A percentile compares a stretch with the other conserved stretches of the same genome.
Evolutionary conservation across 2,888 invertebrate genomes (phyloP).

Genomic region (Parnassius smintheus): DNA sequence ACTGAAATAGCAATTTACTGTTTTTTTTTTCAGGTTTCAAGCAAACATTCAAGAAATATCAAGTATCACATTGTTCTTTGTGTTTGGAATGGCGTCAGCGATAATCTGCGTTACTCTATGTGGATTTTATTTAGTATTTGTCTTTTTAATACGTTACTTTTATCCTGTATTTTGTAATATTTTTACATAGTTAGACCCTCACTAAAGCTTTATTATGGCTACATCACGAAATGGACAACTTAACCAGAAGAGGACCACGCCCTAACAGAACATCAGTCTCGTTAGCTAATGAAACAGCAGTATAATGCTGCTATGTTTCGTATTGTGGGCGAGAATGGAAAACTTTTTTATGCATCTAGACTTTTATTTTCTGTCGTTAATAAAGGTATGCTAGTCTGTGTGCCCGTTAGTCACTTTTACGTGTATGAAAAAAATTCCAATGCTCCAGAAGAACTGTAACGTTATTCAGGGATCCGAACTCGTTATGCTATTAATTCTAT

Average conservation of each 20-base stretch:
- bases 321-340: not conserved
- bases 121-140: constrained; percentile 52
- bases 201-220: too few relatives aligned
- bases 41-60: constrained; percentile 45
- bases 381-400: too few relatives aligned
- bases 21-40: constrained; percentile 50
- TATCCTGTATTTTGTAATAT: too few relatives aligned
- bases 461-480: not conserved
- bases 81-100: constrained; percentile 52
- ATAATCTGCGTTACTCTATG: constrained; percentile 58
- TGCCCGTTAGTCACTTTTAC: too few relatives aligned
- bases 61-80: constrained; percentile 52
- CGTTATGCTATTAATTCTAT: too few relatives aligned
- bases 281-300: not conserved
- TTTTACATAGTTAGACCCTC: too few relatives aligned
- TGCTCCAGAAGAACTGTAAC: not conserved
- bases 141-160: not conserved
- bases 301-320: not conserved
- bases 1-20: not conserved
- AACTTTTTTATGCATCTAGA: too few relatives aligned
- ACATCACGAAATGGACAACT: too few relatives aligned
- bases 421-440: not conserved
- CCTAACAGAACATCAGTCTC: too few relatives aligned
- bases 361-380: too few relatives aligned
- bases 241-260: too few relatives aligned